These are phyloP conservation scores for Acanthococcus lagerstroemiae DNA, from an alignment of 2,888 invertebrate species.

Conservation along the genomic window DNA sequence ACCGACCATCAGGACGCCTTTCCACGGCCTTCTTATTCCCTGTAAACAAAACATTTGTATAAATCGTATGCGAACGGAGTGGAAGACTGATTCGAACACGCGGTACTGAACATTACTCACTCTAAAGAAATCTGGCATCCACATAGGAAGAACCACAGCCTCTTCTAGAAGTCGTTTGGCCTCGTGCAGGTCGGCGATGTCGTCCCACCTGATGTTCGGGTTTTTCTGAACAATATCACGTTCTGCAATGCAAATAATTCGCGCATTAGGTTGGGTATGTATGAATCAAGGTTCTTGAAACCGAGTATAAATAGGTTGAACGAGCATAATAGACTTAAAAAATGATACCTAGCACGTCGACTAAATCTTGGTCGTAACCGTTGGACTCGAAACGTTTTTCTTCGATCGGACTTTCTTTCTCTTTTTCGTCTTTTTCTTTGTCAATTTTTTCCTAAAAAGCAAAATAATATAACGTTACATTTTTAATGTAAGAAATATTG, in stretches of 20 bases:
- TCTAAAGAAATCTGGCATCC: conserved; percentile 97
- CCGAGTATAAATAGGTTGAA: no score
- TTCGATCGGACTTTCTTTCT: conserved; percentile 54
- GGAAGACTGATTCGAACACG: background rate
- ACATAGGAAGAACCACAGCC: conserved; percentile 92
- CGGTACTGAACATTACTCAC: conserved; percentile 43
- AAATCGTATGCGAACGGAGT: background rate
- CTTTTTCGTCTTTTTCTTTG: conserved; percentile 46
- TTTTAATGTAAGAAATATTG: no score
- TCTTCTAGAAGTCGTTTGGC: conserved; percentile 87
- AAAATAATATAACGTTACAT: no score
- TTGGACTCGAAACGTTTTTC: conserved; percentile 78
- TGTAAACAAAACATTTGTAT: conserved; percentile 40
- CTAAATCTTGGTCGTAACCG: conserved; percentile 78
- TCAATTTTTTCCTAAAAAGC: conserved; percentile 36
- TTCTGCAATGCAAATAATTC: conserved; percentile 45
- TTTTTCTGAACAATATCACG: conserved; percentile 94
- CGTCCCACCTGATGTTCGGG: conserved; percentile 91
- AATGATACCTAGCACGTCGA: conserved; percentile 78
- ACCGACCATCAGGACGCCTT: conserved; percentile 88
- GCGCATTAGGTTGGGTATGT: background rate
- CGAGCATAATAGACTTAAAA: no score
- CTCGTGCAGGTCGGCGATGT: conserved; percentile 80
- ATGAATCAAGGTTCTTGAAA: no score
- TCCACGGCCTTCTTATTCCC: conserved; percentile 93